Base-by-base conservation (phyloP, 2,888 invertebrate species). In the Acanthopleura granulata region DNA sequence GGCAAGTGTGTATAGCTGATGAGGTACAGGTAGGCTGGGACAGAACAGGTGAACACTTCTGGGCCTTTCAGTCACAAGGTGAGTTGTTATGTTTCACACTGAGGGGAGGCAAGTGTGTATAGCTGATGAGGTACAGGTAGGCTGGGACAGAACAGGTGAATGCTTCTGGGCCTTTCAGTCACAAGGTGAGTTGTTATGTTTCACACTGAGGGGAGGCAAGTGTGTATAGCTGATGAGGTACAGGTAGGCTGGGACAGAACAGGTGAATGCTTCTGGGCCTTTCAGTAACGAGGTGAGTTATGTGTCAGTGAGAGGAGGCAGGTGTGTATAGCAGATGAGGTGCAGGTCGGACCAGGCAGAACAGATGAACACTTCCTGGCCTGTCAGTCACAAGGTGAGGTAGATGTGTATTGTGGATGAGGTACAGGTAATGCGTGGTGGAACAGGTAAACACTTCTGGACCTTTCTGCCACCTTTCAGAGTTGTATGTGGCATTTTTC, bases 131-230 rank as follows among this genome's bases (percentile, higher is more conserved):
- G 98, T 99, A 0, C 97, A 98, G 92, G 82, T 83, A 30, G 99
- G 98, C 14, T 97, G 98, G 86, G 99, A 98, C 0, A 93, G 99
- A 69, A 94, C 95, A 40, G 99, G 99, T 18, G 94, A 94, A 76
- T 95, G 97, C 88, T 97, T 96, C 94, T 99, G 99, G 98, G 97
- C 96, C 0, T 98, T 97, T 88, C 94, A 98, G 91, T 93, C 95
- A 14, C 96, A 57, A 57, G 57, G 57, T 57, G 22, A 6, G 22
- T 9, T n/a, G 74, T 40, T 77, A 95, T 94, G 57, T 40, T n/a
- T 97, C 94, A 91, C 94, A 94, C 93, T 95, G 95, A 71, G 94
- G 93, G 74, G 95, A 95, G 50, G 98, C 97, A 51, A 98, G 98
- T 0, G 92, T 97, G 97, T 89, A 96, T 99, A 79, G 97, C 97